Conservation (phyloP, 1,140 invertebrate genomes). For the Hyphantria cunea region DNA sequence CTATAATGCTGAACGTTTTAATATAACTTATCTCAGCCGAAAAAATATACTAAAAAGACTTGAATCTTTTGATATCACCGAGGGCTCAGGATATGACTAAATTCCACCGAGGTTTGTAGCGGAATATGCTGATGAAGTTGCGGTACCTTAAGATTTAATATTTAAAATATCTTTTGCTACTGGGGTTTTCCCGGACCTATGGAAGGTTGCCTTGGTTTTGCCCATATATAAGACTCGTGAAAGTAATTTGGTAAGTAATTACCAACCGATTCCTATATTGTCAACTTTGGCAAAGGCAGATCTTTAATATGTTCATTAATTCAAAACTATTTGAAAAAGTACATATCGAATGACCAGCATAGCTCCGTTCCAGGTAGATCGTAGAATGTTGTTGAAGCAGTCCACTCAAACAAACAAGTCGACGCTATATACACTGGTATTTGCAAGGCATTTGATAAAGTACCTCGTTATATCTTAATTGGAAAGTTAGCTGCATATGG, state of each 20-base stretch:
- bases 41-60: too few species aligned
- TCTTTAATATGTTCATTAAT: conserved; percentile 32
- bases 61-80: too few species aligned
- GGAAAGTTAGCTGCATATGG: conserved; percentile 10
- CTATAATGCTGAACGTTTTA: too few species aligned
- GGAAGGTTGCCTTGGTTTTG: conserved; percentile 38
- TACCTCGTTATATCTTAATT: conserved; percentile 4
- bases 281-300: conserved; percentile 37
- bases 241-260: conserved; percentile 6
- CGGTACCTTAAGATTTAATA: too few species aligned
- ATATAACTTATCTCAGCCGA: too few species aligned
- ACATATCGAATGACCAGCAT: conserved; percentile 32
- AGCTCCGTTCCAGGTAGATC: conserved; percentile 36
- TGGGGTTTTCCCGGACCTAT: conserved; percentile 28
- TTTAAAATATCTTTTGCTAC: too few species aligned
- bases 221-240: conserved; percentile 35
- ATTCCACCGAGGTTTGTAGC: too few species aligned
- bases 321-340: conserved; percentile 19
- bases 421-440: conserved; percentile 34
- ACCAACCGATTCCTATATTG: conserved; percentile 44
- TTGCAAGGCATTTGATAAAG: conserved; percentile 13
- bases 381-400: conserved; percentile 5
- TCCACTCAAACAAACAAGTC: conserved; percentile 23
- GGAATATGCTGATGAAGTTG: too few species aligned
- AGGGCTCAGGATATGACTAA: too few species aligned